phyloP scores from a whole-genome alignment of 64 coral and sea anemone genomes.

The Stichodactyla mertensii region DNA sequence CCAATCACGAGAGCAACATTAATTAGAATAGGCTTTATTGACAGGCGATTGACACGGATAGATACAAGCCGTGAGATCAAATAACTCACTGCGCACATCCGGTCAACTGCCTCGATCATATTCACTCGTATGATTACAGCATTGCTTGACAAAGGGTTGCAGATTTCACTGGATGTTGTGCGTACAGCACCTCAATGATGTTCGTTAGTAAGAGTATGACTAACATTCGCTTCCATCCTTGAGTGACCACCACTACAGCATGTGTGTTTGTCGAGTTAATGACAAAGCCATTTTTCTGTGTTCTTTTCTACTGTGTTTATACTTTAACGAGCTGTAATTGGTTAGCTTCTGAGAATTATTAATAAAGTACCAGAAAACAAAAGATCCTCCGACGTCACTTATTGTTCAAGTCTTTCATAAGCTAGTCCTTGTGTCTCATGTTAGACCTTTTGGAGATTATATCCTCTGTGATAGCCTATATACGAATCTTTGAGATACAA shows the following conservation, averaged over 20 bases:
- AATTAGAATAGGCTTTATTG: conserved; percentile 31
- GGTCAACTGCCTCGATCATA: not conserved
- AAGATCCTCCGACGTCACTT: conserved; percentile 14
- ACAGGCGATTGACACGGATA: conserved; percentile 25
- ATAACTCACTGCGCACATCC: conserved; percentile 22
- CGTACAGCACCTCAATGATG: not conserved
- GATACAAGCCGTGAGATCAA: conserved; percentile 23
- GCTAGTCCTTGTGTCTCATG: conserved; percentile 1
- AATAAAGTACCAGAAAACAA: not conserved
- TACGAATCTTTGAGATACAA: conserved; percentile 1
- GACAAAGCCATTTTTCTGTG: conserved; percentile 21
- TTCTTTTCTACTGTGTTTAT: conserved; percentile 10
- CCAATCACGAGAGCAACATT: conserved; percentile 17
- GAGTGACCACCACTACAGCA: conserved; percentile 1
- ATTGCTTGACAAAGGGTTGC: not conserved
- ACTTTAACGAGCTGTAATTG: conserved; percentile 20
- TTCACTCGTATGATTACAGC: not conserved
- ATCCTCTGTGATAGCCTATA: not conserved
- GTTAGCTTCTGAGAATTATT: not conserved
- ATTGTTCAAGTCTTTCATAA: not conserved
- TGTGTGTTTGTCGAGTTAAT: conserved; percentile 23
- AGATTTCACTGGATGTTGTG: not conserved
- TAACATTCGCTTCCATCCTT: not conserved
- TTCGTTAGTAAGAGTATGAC: not conserved
- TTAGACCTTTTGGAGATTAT: conserved; percentile 1